These are phyloP conservation scores for Diceros bicornis DNA, from an alignment of 2,797 vertebrate genomes.

Conservation along the genomic window DNA sequence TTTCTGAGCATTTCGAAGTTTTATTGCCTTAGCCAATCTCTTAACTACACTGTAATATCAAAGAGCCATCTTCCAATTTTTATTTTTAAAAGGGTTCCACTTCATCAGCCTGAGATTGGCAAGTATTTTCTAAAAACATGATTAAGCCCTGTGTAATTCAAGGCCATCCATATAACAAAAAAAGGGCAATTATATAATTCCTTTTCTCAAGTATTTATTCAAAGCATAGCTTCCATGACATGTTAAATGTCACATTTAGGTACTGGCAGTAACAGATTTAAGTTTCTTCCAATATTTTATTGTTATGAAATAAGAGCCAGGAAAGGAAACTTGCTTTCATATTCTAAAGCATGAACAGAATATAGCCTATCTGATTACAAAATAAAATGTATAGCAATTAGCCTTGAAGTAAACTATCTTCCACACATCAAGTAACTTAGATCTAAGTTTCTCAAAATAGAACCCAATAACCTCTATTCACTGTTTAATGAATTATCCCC, in stretches of 20 bases:
- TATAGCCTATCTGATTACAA: constrained; percentile 55
- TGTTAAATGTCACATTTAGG: constrained; percentile 71
- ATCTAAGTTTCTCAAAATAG: constrained; percentile 37
- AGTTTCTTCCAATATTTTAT: constrained; percentile 50
- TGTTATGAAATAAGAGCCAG: constrained; percentile 27
- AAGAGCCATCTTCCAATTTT: constrained; percentile 56
- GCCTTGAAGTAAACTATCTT: background rate
- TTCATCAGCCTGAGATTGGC: constrained; percentile 10
- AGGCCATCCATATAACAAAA: constrained; percentile 57
- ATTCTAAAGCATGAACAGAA: constrained; percentile 65
- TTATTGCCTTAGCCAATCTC: constrained; percentile 56
- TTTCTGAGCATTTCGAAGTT: constrained; percentile 68
- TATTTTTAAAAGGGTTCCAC: constrained; percentile 32
- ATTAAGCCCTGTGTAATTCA: constrained; percentile 69
- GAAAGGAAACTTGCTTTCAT: constrained; percentile 66
- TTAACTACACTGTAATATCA: constrained; percentile 65
- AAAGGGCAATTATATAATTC: constrained; percentile 50
- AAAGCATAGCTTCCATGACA: constrained; percentile 72
- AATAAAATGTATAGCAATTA: constrained; percentile 67
- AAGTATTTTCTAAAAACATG: constrained; percentile 62
- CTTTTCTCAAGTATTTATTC: constrained; percentile 70
- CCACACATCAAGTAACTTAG: constrained; percentile 10
- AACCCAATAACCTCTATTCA: constrained; percentile 45
- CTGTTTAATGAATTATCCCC: background rate
- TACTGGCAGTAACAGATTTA: constrained; percentile 64